Evolutionary conservation across 2,113 vertebrate genomes (phyloP), one percentile per base, ranked within the genome.

Genomic region (Argyrosomus japonicus): DNA sequence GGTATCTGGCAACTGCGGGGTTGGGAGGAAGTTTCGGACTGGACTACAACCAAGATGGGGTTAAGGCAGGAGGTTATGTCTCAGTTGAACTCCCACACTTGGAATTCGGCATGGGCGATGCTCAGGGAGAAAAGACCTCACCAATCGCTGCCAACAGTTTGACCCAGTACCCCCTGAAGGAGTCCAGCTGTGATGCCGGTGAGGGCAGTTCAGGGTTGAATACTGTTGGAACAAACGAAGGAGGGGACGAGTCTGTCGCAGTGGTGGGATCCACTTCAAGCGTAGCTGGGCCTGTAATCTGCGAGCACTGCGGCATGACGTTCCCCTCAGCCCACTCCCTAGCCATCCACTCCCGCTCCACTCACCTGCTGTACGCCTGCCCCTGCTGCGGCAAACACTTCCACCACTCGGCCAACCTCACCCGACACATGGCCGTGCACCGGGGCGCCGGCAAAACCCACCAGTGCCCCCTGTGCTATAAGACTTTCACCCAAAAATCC

Each of bases 351-450:
- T 95, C 97, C 87, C 95, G 96, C 3, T 94, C 97, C 0, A 95
- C 95, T 2, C 97, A 99, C 86, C 93, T 96, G 81, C 95, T 97
- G 40, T 98, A 97, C 81, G 94, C 96, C 89, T 99, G 97, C 87
- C 97, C 97, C 0, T 97, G 97, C 76, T 99, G 97, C 25, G 97
- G 97, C n/a, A 97, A 98, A 87, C 96, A 98, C 87, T 99, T 99
- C 95, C 97, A 97, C 91, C 96, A 98, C 92, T 95, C 96, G 51
- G 95, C 94, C 92, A 98, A 97, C 95, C 96, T 98, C 75, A 97
- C 95, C 82, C 95, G 97, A 0, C 97, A 99, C 95, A 97, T 99
- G 97, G 96, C 96, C 23, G 96, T 97, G 21, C 97, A 99, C 93
- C 93, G 97, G 0, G 96, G 96, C 0, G 93, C 95, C 13, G 88